These are phyloP conservation scores for Kryptolebias ocellatus DNA, from an alignment of 2,797 vertebrate genomes.

Conservation along the genomic window DNA sequence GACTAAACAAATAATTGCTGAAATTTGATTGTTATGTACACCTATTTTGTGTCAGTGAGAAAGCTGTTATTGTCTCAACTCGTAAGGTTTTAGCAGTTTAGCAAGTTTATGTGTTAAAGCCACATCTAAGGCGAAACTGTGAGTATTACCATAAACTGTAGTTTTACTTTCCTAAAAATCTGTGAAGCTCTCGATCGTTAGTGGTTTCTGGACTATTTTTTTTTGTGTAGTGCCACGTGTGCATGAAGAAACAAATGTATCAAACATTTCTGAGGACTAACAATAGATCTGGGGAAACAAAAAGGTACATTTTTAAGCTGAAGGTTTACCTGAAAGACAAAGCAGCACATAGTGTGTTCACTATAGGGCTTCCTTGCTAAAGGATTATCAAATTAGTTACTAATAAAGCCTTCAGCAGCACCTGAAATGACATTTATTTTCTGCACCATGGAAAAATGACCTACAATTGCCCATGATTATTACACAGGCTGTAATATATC, in stretches of 20 bases:
- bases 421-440: background rate
- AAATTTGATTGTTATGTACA: constrained; percentile 5
- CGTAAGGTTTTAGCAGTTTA: constrained; percentile 1
- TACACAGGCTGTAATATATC: background rate
- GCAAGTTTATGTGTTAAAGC: constrained; percentile 18
- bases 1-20: background rate
- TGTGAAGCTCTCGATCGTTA: background rate
- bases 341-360: too few species aligned
- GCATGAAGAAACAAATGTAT: background rate
- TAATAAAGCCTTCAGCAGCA: background rate
- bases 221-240: background rate
- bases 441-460: background rate
- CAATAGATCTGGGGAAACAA: background rate
- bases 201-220: background rate
- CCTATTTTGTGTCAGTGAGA: background rate
- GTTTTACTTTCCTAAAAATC: background rate
- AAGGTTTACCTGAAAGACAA: too few species aligned
- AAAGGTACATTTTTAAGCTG: background rate
- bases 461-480: background rate
- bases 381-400: background rate
- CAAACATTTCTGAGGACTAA: background rate
- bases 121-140: too few species aligned
- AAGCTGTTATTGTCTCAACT: background rate
- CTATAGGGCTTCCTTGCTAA: too few species aligned
- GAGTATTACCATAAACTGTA: too few species aligned